Evolutionary conservation across 2,113 vertebrate genomes (phyloP).

Genomic region (Kryptolebias marmoratus): DNA sequence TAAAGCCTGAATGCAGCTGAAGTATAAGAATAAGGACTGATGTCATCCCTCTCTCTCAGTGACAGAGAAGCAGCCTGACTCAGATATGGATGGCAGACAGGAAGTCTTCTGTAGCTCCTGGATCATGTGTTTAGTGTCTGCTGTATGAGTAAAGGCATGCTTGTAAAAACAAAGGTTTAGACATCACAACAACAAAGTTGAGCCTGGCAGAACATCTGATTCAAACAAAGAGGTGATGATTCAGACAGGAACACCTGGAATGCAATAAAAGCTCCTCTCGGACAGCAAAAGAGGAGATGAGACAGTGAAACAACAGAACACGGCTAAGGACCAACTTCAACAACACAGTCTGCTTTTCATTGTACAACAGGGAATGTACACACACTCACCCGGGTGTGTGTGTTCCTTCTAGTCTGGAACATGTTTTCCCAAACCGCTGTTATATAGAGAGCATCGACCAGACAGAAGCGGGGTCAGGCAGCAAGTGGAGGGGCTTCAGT

Average conservation of each 20-base stretch:
- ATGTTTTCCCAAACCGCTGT: constrained; percentile 74
- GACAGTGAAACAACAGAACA: constrained; percentile 53
- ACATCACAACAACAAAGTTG: constrained; percentile 8
- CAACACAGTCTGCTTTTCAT: constrained; percentile 9
- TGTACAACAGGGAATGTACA: constrained; percentile 6
- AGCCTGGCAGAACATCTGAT: constrained; percentile 18
- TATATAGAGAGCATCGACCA: constrained; percentile 37
- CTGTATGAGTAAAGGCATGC: neutral
- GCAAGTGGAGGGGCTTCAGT: constrained; percentile 22
- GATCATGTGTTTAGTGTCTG: neutral
- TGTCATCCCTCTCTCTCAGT: constrained; percentile 55
- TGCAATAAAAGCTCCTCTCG: constrained; percentile 36
- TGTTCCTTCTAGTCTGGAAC: constrained; percentile 89
- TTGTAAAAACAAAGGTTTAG: constrained; percentile 16
- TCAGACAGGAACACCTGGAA: constrained; percentile 33
- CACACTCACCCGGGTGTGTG: constrained; percentile 87
- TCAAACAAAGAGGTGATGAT: constrained; percentile 59
- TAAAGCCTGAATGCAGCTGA: neutral
- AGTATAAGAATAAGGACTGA: constrained; percentile 37
- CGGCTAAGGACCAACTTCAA: constrained; percentile 38
- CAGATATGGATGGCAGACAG: constrained; percentile 53
- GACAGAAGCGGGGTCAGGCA: constrained; percentile 42
- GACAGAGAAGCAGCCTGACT: constrained; percentile 46
- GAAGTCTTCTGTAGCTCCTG: constrained; percentile 48
- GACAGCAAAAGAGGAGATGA: constrained; percentile 39